Evolutionary conservation across 2,888 invertebrate genomes (phyloP), one percentile per base, ranked within the genome.

Genomic region (Candidula unifasciata): DNA sequence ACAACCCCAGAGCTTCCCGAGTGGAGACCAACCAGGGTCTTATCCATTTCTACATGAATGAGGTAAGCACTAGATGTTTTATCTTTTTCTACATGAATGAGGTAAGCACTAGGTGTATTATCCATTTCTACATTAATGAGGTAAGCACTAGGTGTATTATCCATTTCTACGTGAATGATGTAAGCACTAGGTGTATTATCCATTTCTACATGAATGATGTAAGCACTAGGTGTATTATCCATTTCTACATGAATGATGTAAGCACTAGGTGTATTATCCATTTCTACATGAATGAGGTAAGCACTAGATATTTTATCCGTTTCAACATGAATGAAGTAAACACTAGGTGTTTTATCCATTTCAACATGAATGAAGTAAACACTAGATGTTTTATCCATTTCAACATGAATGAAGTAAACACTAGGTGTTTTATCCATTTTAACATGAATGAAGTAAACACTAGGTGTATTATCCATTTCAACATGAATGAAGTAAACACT

Each of bases 331-430:
- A 66, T 68, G 37, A 37, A 37, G 71, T 71, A 37, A 35, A 35
- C 35, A n/a, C n/a, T n/a, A n/a, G n/a, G n/a, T n/a, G n/a, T n/a
- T n/a, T n/a, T n/a, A n/a, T n/a, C n/a, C n/a, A n/a, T n/a, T n/a
- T n/a, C n/a, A n/a, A n/a, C n/a, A n/a, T n/a, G n/a, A n/a, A n/a
- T n/a, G n/a, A n/a, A n/a, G n/a, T n/a, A n/a, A n/a, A n/a, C n/a
- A n/a, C n/a, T n/a, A n/a, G n/a, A n/a, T n/a, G n/a, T n/a, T n/a
- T 37, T 27, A 54, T 83, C 16, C 83, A 83, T 57, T 83, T 83
- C 52, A 78, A 83, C 52, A 66, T 78, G 33, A 27, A 66, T 68
- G 37, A 37, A 37, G 71, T 71, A 37, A 35, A 35, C 35, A n/a
- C n/a, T n/a, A n/a, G n/a, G n/a, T n/a, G n/a, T n/a, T n/a, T n/a